A percentile compares a stretch with the other conserved stretches of the same genome.
phyloP scores from a whole-genome alignment of 2,888 invertebrate genomes.

The Andrena bicolor region DNA sequence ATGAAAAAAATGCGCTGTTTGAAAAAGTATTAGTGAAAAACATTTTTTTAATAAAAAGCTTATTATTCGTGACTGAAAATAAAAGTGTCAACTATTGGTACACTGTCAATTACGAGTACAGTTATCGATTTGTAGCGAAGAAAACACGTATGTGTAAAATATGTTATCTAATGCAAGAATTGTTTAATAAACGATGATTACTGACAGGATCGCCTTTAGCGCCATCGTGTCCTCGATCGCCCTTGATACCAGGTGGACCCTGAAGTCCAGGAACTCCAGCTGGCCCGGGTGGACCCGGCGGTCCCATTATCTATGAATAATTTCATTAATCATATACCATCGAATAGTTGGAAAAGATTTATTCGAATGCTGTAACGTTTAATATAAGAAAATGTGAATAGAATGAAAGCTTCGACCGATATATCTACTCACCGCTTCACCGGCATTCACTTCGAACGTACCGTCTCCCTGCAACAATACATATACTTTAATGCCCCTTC shows the following conservation, averaged over 20 bases:
- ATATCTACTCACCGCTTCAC: conserved; percentile 89
- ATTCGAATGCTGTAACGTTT: not conserved
- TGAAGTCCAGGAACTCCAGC: conserved; percentile 90
- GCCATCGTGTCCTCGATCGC: conserved; percentile 94
- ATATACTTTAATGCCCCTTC: not conserved
- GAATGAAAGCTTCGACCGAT: not conserved
- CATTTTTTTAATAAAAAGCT: too few relatives aligned
- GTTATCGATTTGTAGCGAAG: not conserved
- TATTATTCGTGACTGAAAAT: too few relatives aligned
- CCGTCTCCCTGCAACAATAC: conserved; percentile 90
- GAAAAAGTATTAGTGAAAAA: too few relatives aligned
- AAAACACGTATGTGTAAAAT: conserved; percentile 3
- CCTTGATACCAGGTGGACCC: conserved; percentile 94
- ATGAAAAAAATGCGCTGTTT: too few relatives aligned
- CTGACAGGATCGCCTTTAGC: conserved; percentile 93
- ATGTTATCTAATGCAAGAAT: conserved; percentile 26
- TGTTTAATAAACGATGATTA: conserved; percentile 70
- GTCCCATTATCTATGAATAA: conserved; percentile 86
- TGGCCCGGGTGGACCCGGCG: conserved; percentile 92
- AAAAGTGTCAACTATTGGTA: too few relatives aligned
- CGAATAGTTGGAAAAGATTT: not conserved
- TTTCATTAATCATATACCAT: conserved; percentile 9
- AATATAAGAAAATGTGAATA: not conserved
- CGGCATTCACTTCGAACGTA: conserved; percentile 91
- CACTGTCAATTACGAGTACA: too few relatives aligned